Evolutionary conservation across 1,140 invertebrate genomes (phyloP).

Genomic region (Parasteatoda tepidariorum): DNA sequence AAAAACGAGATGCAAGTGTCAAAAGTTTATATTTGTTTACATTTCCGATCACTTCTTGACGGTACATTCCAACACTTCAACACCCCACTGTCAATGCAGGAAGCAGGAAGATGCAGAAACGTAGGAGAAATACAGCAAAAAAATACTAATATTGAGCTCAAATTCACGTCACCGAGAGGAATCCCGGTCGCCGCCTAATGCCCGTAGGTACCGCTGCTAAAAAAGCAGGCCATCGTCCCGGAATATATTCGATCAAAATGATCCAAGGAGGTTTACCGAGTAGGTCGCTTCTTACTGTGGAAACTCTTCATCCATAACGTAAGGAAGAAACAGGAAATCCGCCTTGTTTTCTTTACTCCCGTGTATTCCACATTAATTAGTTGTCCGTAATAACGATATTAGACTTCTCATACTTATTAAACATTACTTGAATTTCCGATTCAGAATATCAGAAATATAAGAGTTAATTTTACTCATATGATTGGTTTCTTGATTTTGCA

Average conservation of each 20-base stretch:
- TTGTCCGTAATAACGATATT: background rate
- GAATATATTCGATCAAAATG: constrained; percentile 4
- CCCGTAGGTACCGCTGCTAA: constrained; percentile 31
- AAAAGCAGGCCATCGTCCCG: constrained; percentile 38
- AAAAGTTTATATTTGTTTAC: too few relatives aligned
- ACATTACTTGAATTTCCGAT: too few relatives aligned
- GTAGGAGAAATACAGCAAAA: too few relatives aligned
- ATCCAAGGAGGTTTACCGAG: background rate
- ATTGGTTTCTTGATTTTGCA: too few relatives aligned
- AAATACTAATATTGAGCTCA: too few relatives aligned
- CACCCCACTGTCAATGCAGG: too few relatives aligned
- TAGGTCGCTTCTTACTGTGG: background rate
- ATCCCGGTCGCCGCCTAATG: constrained; percentile 2
- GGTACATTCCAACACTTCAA: too few relatives aligned
- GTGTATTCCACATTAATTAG: too few relatives aligned
- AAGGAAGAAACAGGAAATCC: background rate
- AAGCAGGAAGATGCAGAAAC: background rate
- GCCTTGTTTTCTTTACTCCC: background rate
- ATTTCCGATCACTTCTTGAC: too few relatives aligned
- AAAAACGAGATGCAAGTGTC: too few relatives aligned
- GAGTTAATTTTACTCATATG: too few relatives aligned
- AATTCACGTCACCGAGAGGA: background rate
- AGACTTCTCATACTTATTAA: background rate
- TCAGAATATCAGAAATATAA: too few relatives aligned
- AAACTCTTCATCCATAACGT: constrained; percentile 9